Evolutionary conservation across 2,888 invertebrate species (phyloP), one percentile per base, ranked within the genome.

Genomic region (Melieria omissa): DNA sequence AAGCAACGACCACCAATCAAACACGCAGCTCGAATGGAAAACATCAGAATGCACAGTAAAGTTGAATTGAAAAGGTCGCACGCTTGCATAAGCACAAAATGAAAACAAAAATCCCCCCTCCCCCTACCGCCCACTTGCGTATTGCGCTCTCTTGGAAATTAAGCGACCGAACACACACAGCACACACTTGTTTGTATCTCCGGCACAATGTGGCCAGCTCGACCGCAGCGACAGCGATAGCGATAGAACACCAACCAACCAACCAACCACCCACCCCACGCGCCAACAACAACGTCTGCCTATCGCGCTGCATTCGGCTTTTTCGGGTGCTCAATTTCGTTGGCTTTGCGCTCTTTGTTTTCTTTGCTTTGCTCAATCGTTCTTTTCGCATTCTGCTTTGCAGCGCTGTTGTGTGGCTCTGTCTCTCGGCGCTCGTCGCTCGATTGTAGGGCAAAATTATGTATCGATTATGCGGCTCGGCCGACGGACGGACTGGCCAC

Each of bases 381-480:
- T 4, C 16, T 42, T 16, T 52, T 45, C 57, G 63, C 16, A 54
- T 29, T 54, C 29, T 29, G 29, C 29, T 29, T 29, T 29, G 29
- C 29, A 29, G 29, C 29, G 29, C 29, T 29, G 29, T 29, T 29
- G 29, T 29, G 29, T 29, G 29, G 29, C 29, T 29, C 29, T 29
- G 29, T 29, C 29, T 29, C 29, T 29, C 29, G 29, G 52, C 10
- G 41, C 41, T 65, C 47, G 63, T 63, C 69, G 69, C 71, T 79
- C 80, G 80, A 80, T 83, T 78, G 78, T 83, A 81, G 82, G 83
- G 78, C 83, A 83, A 82, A 83, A 79, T 80, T 83, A 75, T 82
- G 81, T 82, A 82, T 83, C 78, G 82, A 83, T 82, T 81, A 82
- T 79, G 81, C 72, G 76, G 54, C 41, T 45, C 44, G 10, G n/a